Evolutionary conservation across 2,113 vertebrate species (phyloP).

Genomic region (Gymnogyps californianus): DNA sequence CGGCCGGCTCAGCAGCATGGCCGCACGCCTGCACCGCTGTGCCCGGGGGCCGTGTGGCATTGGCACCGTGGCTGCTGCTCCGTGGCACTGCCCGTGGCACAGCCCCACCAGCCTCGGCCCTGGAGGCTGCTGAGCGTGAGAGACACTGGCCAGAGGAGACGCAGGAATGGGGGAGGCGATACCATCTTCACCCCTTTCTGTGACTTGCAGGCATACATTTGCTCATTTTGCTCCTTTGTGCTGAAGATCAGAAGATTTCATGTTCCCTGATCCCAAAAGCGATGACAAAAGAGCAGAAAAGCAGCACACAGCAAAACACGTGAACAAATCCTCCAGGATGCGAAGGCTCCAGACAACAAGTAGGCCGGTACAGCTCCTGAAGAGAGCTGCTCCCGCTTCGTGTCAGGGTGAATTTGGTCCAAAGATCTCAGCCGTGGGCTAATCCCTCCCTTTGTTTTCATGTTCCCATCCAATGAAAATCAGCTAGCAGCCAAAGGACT

Average conservation of each 20-base stretch:
- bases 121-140: neutral
- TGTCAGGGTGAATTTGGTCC: neutral
- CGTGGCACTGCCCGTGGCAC: rapidly evolving
- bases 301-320: neutral
- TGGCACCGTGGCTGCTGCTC: neutral
- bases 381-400: neutral
- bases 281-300: neutral
- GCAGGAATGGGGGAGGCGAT: rapidly evolving
- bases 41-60: rapidly evolving
- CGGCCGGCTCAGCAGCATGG: rapidly evolving
- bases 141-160: rapidly evolving
- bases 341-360: neutral
- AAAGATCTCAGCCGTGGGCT: neutral
- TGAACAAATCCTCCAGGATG: neutral
- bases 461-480: neutral
- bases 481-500: neutral
- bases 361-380: neutral
- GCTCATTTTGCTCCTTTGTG: neutral
- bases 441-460: neutral
- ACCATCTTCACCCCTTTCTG: neutral
- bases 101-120: neutral
- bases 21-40: rapidly evolving
- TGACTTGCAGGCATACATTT: neutral
- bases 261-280: neutral
- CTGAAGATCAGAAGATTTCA: neutral